Evolutionary conservation across 2,113 vertebrate genomes (phyloP), one percentile per base, ranked within the genome.

Genomic region (Felis catus): DNA sequence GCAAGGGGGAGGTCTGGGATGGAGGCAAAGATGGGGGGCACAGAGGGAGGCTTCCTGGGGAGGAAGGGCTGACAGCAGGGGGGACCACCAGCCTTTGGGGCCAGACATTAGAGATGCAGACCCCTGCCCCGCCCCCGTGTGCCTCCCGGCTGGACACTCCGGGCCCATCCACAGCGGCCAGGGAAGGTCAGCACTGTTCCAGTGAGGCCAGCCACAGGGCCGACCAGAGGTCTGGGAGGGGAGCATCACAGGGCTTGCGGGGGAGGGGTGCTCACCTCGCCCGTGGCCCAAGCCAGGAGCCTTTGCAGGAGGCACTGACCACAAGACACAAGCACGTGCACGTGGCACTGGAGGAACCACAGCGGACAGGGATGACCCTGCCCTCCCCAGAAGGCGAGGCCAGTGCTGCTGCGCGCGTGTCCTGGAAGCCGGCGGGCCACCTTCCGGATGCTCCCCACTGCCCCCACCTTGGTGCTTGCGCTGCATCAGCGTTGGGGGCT

Each of bases 381-480:
- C 65, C 63, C 39, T 84, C 25, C 78, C 66, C 3, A 3, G 87
- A 29, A 29, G 31, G 21, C 3, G 0, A 51, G 39, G 71, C 16
- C 58, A 19, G 39, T 5, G 2, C 61, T 25, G 36, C 23, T 5
- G 27, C n/a, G 1, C 2, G 8, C 0, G 0, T 6, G 39, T 36
- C 71, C 18, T 14, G 39, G 31, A 63, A 39, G 18, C 6, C 73
- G 18, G 3, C 5, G 1, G 12, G 41, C 25, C 39, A 7, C 90
- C 18, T 23, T n/a, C 29, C 1, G 51, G 53, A 14, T 14, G 9
- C 86, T 36, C 36, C 36, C 29, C 33, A 0, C 16, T 0, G 29
- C 2, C 2, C 53, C 25, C 70, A 45, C 65, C 2, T 1, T 51
- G 7, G 7, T 1, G n/a, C 36, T 18, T 0, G n/a, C 23, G 48